These are phyloP conservation scores for Rhopalosiphum maidis DNA, from an alignment of 1,140 invertebrate species.

Conservation along the genomic window DNA sequence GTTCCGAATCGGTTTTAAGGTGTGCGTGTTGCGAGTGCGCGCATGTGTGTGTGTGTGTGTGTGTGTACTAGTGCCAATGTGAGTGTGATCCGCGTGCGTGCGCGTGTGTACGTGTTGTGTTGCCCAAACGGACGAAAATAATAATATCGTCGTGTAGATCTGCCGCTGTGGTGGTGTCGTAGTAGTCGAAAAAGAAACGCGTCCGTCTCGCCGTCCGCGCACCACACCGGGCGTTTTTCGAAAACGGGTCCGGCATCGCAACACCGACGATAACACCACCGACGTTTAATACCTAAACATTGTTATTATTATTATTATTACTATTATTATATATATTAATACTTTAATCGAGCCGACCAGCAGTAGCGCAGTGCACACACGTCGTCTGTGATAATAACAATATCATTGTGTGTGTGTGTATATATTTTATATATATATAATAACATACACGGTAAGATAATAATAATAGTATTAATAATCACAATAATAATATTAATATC, in stretches of 20 bases:
- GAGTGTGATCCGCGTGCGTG: neutral
- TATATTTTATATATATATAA: neutral
- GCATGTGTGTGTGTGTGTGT: constrained; percentile 5
- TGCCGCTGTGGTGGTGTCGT: neutral
- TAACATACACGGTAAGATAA: neutral
- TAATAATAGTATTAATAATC: neutral
- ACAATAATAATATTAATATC: neutral
- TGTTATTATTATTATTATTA: constrained; percentile 9
- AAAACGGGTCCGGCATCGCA: constrained; percentile 32
- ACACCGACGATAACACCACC: neutral
- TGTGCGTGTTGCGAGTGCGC: constrained; percentile 16
- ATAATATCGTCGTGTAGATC: constrained; percentile 50
- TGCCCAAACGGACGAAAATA: constrained; percentile 55
- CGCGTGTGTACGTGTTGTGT: constrained; percentile 38
- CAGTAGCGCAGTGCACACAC: neutral
- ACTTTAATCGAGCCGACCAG: neutral
- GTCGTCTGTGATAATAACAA: constrained; percentile 17
- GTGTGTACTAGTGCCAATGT: neutral
- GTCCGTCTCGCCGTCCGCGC: constrained; percentile 29
- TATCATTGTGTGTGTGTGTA: neutral
- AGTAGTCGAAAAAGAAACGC: constrained; percentile 35
- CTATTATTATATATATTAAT: neutral
- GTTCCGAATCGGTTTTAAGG: constrained; percentile 52
- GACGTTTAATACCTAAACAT: neutral
- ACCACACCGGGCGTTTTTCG: constrained; percentile 55